phyloP scores from a whole-genome alignment of 2,888 invertebrate species.

The Magallana nippona region DNA sequence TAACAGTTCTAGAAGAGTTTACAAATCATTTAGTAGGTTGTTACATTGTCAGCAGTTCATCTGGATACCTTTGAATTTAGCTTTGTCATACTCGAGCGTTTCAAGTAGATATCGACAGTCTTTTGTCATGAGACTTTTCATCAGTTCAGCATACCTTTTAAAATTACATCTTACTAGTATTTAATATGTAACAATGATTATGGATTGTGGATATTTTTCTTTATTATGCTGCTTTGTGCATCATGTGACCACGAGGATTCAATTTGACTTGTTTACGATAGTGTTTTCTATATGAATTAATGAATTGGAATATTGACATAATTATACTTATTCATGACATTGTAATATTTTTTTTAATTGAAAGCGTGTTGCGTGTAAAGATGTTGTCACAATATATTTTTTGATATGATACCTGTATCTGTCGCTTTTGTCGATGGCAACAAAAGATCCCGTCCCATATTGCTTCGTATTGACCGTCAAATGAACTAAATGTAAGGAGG shows the following conservation, averaged over 20 bases:
- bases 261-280: too few relatives aligned
- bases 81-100: conserved; percentile 47
- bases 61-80: conserved; percentile 43
- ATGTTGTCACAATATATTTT: too few relatives aligned
- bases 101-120: conserved; percentile 46
- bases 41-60: background rate
- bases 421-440: conserved; percentile 49
- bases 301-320: too few relatives aligned
- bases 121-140: conserved; percentile 44
- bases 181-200: too few relatives aligned
- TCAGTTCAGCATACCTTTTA: conserved; percentile 44
- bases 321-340: background rate
- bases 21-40: background rate
- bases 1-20: background rate
- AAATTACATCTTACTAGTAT: too few relatives aligned
- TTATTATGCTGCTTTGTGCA: too few relatives aligned
- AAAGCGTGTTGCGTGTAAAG: too few relatives aligned
- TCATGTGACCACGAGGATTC: too few relatives aligned
- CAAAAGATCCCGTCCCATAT: conserved; percentile 54
- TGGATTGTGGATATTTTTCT: too few relatives aligned
- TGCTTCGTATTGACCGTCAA: conserved; percentile 51
- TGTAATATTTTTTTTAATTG: background rate
- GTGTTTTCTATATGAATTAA: too few relatives aligned
- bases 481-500: conserved; percentile 39
- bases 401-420: conserved; percentile 41